A percentile compares a stretch with the other conserved stretches of the same genome.
These are phyloP conservation scores for Peromyscus leucopus DNA, from an alignment of 2,113 vertebrate species.

Conservation along the genomic window DNA sequence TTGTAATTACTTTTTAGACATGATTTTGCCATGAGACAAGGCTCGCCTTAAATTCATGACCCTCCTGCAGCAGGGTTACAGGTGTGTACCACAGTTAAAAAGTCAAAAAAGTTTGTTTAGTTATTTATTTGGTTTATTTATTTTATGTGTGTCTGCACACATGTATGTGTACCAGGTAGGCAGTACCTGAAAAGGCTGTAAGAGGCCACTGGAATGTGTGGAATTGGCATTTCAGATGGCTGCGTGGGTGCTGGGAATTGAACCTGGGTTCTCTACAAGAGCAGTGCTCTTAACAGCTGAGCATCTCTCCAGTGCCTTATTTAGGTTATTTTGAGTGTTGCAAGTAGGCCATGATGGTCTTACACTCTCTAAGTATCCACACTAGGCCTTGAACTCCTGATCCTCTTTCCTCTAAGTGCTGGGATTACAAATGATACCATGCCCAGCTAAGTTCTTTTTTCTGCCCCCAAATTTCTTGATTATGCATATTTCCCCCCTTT, in stretches of 20 bases:
- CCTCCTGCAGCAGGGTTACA: background rate
- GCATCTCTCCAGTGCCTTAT: background rate
- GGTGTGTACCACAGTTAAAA: background rate
- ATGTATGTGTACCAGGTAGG: background rate
- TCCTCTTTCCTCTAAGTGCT: background rate
- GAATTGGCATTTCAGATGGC: background rate
- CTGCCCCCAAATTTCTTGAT: constrained; percentile 2
- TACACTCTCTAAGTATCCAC: background rate
- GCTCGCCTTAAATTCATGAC: background rate
- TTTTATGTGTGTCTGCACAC: background rate
- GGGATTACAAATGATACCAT: background rate
- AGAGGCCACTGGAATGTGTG: background rate
- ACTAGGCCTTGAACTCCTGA: background rate
- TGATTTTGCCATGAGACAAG: background rate
- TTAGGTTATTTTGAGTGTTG: background rate
- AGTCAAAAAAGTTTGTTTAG: background rate
- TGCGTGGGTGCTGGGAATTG: background rate
- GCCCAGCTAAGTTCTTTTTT: background rate
- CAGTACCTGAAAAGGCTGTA: background rate
- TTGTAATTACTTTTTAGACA: background rate
- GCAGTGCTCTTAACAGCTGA: background rate
- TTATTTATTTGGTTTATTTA: background rate
- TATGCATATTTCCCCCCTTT: background rate
- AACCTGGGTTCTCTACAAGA: background rate
- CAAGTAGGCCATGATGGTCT: background rate